Evolutionary conservation across 2,888 invertebrate genomes (phyloP).

Genomic region (Diarsia mendica): DNA sequence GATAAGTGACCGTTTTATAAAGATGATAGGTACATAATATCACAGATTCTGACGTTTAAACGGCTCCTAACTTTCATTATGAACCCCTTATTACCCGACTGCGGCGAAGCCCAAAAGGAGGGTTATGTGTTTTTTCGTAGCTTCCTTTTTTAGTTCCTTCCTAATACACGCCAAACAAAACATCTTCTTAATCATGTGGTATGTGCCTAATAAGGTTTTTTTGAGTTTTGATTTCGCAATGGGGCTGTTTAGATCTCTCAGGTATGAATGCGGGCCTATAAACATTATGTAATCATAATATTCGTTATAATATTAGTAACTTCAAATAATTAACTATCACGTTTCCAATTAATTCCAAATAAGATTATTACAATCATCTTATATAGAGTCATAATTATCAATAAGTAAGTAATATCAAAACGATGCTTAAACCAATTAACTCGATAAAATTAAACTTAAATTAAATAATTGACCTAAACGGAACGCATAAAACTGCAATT

Average conservation of each 20-base stretch:
- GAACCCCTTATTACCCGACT: neutral
- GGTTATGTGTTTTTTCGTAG: too few relatives aligned
- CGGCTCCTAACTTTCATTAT: neutral
- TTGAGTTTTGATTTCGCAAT: too few relatives aligned
- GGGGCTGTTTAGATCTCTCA: too few relatives aligned
- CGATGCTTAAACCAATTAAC: neutral
- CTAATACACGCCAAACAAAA: neutral
- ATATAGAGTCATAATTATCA: neutral
- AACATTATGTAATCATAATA: too few relatives aligned
- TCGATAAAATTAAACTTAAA: neutral
- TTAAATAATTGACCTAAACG: slow-evolving; percentile 19
- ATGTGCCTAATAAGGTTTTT: too few relatives aligned
- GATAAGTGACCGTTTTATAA: neutral
- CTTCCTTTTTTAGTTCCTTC: neutral
- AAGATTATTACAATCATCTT: neutral
- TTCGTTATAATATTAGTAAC: too few relatives aligned
- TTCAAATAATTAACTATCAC: neutral
- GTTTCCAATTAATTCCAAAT: slow-evolving; percentile 20
- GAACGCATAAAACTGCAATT: slow-evolving; percentile 46
- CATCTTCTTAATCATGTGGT: too few relatives aligned
- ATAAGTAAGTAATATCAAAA: neutral
- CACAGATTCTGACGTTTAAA: neutral
- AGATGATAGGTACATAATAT: too few relatives aligned
- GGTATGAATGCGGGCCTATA: too few relatives aligned
- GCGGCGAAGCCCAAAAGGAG: too few relatives aligned